These are phyloP conservation scores for Entomobrya multifasciata DNA, from an alignment of 2,888 invertebrate genomes.

Conservation along the genomic window DNA sequence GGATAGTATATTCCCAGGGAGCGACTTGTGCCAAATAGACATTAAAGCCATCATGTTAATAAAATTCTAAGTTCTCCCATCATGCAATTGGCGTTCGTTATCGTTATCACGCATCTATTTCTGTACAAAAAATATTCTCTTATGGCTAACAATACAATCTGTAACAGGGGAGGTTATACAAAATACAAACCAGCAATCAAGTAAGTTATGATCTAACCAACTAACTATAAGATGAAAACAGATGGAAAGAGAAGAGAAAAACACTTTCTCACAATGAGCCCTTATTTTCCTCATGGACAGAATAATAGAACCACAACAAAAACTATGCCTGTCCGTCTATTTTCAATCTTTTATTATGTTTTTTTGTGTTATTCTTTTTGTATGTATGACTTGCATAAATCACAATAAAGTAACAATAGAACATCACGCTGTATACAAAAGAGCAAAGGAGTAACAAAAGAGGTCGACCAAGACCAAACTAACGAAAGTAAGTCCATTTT, in stretches of 20 bases:
- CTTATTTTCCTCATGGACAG: slow-evolving; percentile 32
- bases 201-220: too few species aligned
- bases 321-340: slow-evolving; percentile 16
- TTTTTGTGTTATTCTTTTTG: slow-evolving; percentile 24
- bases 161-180: not conserved
- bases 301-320: slow-evolving; percentile 23
- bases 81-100: not conserved
- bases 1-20: slow-evolving; percentile 1
- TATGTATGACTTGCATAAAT: slow-evolving; percentile 59
- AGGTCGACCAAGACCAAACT: slow-evolving; percentile 10
- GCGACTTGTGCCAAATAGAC: not conserved
- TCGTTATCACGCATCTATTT: not conserved
- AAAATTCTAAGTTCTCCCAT: too few species aligned
- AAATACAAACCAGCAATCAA: too few species aligned
- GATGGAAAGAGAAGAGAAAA: slow-evolving; percentile 6
- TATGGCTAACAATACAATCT: not conserved
- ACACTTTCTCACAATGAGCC: slow-evolving; percentile 53
- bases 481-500: too few species aligned
- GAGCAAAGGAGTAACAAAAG: not conserved
- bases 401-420: slow-evolving; percentile 60
- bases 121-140: not conserved
- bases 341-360: too few species aligned
- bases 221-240: not conserved
- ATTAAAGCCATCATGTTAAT: slow-evolving; percentile 25
- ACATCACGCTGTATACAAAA: slow-evolving; percentile 32